These are phyloP conservation scores for Xylota sylvarum DNA, from an alignment of 2,888 invertebrate genomes.

Conservation along the genomic window DNA sequence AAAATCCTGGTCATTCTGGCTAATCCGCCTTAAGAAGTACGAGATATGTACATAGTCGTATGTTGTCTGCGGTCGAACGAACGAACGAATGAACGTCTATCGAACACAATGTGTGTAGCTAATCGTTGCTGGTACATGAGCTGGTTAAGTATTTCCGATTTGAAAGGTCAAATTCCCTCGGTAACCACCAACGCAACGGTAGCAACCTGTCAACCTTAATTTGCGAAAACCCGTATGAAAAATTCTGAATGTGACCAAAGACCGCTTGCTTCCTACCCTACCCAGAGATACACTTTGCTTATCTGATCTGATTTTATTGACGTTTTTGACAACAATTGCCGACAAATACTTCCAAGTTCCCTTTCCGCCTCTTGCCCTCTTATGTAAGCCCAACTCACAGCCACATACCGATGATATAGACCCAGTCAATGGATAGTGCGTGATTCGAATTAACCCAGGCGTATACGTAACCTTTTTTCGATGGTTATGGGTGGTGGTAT, in stretches of 20 bases:
- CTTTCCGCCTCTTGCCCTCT: constrained; percentile 16
- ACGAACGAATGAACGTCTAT: constrained; percentile 40
- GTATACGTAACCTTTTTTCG: constrained; percentile 71
- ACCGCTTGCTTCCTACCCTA: constrained; percentile 37
- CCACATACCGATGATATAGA: constrained; percentile 11
- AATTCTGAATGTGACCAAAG: constrained; percentile 32
- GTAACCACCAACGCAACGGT: constrained; percentile 38
- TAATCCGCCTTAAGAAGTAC: constrained; percentile 54
- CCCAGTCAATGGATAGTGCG: constrained; percentile 27
- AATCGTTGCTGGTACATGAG: constrained; percentile 44
- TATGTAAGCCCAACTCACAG: constrained; percentile 20
- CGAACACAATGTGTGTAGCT: constrained; percentile 39
- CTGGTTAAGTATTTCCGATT: constrained; percentile 69
- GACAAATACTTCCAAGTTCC: constrained; percentile 31
- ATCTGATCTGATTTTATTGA: constrained; percentile 65
- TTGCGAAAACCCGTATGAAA: constrained; percentile 46
- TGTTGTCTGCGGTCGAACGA: constrained; percentile 61
- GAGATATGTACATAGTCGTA: neutral
- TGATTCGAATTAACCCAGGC: constrained; percentile 61
- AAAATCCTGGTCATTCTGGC: constrained; percentile 63
- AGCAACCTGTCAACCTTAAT: constrained; percentile 66
- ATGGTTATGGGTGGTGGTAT: constrained; percentile 20
- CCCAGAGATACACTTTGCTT: constrained; percentile 28
- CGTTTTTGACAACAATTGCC: constrained; percentile 67
- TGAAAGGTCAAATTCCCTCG: constrained; percentile 68